phyloP scores from a whole-genome alignment of 2,113 vertebrate species.

The Oplegnathus fasciatus region DNA sequence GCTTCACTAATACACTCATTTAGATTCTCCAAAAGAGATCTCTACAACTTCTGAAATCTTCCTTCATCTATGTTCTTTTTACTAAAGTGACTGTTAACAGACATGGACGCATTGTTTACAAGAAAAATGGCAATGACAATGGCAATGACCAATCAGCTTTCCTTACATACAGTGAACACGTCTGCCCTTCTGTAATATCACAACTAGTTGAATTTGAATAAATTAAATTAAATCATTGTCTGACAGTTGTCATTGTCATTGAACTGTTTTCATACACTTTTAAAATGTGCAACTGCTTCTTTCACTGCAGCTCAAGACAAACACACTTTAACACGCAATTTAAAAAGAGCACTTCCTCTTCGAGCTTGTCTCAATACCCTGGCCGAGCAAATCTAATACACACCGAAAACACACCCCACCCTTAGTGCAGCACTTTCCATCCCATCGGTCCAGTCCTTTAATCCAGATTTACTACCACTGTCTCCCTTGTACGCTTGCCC shows the following conservation, averaged over 20 bases:
- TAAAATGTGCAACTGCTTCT: background rate
- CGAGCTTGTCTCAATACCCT: background rate
- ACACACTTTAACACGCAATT: background rate
- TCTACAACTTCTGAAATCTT: background rate
- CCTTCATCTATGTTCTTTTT: background rate
- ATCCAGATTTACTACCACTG: conserved; percentile 66
- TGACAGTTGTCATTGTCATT: too few species aligned
- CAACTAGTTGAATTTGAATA: background rate
- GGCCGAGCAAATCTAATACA: background rate
- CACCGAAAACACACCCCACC: conserved; percentile 13
- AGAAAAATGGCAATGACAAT: background rate
- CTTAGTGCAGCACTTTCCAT: conserved; percentile 24
- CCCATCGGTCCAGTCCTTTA: conserved; percentile 19
- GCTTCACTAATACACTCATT: background rate
- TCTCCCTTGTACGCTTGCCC: conserved; percentile 45
- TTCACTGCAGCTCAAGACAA: background rate
- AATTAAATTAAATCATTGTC: background rate
- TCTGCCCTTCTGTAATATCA: background rate
- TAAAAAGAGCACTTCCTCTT: background rate
- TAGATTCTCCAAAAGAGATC: background rate
- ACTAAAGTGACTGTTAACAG: background rate
- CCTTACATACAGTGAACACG: background rate
- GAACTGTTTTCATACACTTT: background rate
- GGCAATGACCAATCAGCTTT: background rate
- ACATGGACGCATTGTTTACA: background rate